These are phyloP conservation scores for Marisa cornuarietis DNA, from an alignment of 1,140 invertebrate genomes.

Conservation along the genomic window DNA sequence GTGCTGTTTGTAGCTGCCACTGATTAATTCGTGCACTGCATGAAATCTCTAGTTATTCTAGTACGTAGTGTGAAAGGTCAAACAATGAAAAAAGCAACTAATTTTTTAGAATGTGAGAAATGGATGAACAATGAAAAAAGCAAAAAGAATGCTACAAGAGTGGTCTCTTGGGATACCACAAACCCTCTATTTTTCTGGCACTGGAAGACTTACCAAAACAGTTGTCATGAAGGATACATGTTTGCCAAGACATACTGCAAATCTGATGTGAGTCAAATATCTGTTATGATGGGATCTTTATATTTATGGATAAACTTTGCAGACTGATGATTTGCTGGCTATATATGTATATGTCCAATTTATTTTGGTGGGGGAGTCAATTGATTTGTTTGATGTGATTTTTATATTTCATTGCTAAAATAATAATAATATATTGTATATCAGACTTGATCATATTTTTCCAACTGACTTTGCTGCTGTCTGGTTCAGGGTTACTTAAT, in stretches of 20 bases:
- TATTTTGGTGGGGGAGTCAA: too few relatives aligned
- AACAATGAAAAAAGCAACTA: too few relatives aligned
- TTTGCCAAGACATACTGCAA: constrained; percentile 8
- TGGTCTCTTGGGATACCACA: not conserved
- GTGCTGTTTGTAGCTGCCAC: too few relatives aligned
- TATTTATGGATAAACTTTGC: not conserved
- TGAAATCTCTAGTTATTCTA: too few relatives aligned
- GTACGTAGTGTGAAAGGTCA: too few relatives aligned
- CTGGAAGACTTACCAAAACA: constrained; percentile 9
- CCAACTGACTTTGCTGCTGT: not conserved
- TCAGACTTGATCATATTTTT: not conserved
- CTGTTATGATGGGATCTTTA: too few relatives aligned
- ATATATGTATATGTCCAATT: too few relatives aligned
- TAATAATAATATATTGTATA: not conserved
- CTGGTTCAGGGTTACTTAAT: too few relatives aligned
- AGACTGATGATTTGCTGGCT: not conserved
- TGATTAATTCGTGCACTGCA: too few relatives aligned
- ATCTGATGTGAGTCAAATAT: constrained; percentile 11
- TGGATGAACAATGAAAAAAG: not conserved
- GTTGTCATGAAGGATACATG: constrained; percentile 13
- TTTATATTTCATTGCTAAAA: too few relatives aligned
- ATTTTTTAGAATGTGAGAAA: too few relatives aligned
- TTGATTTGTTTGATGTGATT: too few relatives aligned
- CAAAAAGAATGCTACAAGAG: not conserved
- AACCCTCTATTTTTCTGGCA: constrained; percentile 22